Conservation (phyloP, 2,797 vertebrate genomes). For the Discoglossus pictus region DNA sequence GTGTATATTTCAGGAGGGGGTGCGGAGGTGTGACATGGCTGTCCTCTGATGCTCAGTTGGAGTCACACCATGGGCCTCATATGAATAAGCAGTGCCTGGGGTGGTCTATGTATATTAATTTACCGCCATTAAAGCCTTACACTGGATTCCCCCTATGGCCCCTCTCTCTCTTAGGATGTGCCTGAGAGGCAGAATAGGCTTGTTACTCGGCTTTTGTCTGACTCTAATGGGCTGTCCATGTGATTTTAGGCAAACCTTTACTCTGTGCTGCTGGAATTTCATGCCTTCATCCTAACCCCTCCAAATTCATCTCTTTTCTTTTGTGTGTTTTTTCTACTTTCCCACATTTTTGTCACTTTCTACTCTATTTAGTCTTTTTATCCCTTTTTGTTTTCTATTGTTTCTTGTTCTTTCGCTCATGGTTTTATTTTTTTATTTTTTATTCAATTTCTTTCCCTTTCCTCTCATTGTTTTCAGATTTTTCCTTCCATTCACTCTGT, state of each 20-base stretch:
- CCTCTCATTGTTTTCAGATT: no score
- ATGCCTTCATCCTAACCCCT: no score
- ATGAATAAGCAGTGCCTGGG: conserved; percentile 25
- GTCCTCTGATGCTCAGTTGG: conserved; percentile 5
- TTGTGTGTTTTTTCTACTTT: no score
- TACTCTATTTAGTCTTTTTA: no score
- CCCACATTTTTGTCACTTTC: no score
- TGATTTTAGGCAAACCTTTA: not conserved
- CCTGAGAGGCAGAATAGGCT: not conserved
- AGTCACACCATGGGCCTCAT: conserved; percentile 15
- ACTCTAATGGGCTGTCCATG: not conserved
- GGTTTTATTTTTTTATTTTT: no score
- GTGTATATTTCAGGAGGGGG: not conserved
- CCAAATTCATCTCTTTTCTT: no score
- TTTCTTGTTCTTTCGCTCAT: no score
- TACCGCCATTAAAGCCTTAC: not conserved
- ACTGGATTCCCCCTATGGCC: no score
- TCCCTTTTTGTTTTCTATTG: no score
- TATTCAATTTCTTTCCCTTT: no score
- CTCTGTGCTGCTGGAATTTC: not conserved
- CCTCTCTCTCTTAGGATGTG: not conserved
- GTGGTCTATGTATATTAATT: conserved; percentile 23
- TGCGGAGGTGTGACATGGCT: conserved; percentile 9
- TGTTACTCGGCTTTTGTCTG: not conserved
- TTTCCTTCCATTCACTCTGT: no score